Base-by-base conservation (phyloP, 2,888 invertebrate genomes). In the Eupeodes latifasciatus region DNA sequence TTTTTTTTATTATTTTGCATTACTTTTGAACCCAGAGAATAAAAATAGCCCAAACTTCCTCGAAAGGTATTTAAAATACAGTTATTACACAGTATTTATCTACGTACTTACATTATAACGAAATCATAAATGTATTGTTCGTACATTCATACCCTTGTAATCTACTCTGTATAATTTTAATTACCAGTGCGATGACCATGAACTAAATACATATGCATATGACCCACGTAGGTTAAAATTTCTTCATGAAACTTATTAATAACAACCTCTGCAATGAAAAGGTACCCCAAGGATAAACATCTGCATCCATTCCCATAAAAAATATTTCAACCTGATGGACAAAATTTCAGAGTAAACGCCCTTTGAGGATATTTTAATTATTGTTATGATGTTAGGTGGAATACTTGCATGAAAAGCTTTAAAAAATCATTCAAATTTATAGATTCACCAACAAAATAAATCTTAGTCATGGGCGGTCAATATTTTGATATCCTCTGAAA, bases 401-500 rank as follows among this genome's bases (percentile, higher is more conserved):
- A 53, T n/a, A 51, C 12, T 27, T 66, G 9, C 40, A 40, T 61
- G 1, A 7, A 27, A 5, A 40, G 12, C 40, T 40, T 62, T 62
- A 5, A 40, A 62, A 62, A 62, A 16, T 40, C 61, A 62, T 40
- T 62, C 6, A 16, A 62, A 5, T 40, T 19, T 16, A 5, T 9
- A 59, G 5, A 16, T 62, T 5, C 14, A 16, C 16, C 5, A 40
- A 10, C 9, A 55, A 55, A 55, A 14, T 11, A 55, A 71, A 55
- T n/a, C 40, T 5, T 9, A 36, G 16, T 55, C 71, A 44, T 71
- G 40, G 67, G 19, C 12, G 55, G 40, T 71, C 64, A 27, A 76
- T 71, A 67, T 80, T 49, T 12, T 62, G 51, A 59, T 71, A 81
- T 76, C 80, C 51, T 27, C 27, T 14, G 34, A 55, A 64, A 71